Evolutionary conservation across 1,140 invertebrate genomes (phyloP), one percentile per base, ranked within the genome.

Genomic region (Megalonaias nervosa): DNA sequence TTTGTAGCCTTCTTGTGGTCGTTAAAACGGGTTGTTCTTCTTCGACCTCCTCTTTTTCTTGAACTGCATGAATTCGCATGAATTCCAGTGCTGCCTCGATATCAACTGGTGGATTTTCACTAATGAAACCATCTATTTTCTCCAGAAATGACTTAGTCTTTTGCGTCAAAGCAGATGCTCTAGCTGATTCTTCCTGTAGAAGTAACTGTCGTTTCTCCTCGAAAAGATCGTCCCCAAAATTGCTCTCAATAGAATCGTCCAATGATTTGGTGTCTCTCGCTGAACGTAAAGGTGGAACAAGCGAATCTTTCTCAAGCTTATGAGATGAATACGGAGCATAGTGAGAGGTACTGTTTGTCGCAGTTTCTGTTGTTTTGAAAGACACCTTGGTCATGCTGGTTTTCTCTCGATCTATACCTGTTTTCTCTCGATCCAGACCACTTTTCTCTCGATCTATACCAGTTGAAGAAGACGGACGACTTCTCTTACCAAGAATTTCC

Each of bases 201-300:
- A 88, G 77, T 76, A 86, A 85, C 60, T 84, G 84, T 31, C 87
- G 73, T 19, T 85, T 68, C 56, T 84, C 83, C 64, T 84, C 83
- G 31, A 77, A 80, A 23, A 84, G 67, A 62, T 86, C 81, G 15
- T 84, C 86, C n/a, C 87, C 87, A 16, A 87, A 59, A 70, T 84
- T 82, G 68, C 79, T 81, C 59, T 85, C 86, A 58, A 84, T 85
- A n/a, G 81, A 81, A 55, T 84, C 83, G 26, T 83, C 81, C 14
- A 81, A 79, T n/a, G 69, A 67, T 9, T 67, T 74, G 16, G 68
- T 75, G 16, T 61, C 71, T 23, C 48, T 38, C 11, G 67, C 57
- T 21, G 70, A 70, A 48, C 67, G 64, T 17, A 64, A 62, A 2
- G 67, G 55, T n/a, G 77, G 59, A 17, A 70, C 75, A 12, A 76